Base-by-base conservation (phyloP, 2,797 vertebrate genomes). In the Phylloscopus collybita region DNA sequence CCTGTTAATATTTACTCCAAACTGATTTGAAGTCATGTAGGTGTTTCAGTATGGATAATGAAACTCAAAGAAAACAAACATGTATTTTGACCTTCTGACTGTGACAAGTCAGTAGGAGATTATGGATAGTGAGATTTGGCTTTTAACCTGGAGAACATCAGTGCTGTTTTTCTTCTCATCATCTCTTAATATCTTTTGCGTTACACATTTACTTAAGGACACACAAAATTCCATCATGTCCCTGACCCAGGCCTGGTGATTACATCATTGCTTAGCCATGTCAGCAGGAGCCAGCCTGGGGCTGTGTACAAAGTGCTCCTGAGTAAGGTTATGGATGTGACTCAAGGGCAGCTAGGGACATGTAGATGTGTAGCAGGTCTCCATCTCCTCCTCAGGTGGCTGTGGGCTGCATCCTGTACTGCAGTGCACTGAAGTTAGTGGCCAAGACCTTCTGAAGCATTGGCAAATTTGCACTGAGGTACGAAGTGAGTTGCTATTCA, bases 1-100 rank as follows among this genome's bases (percentile, higher is more conserved):
- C 6, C 40, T 85, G 34, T 61, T 94, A 80, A 57, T 90, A 66
- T 93, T 90, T 87, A 60, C 47, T 72, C 54, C 11, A 18, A 88
- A 13, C 14, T 80, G 51, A 90, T 91, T 56, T 72, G 54, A 91
- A 88, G 56, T 81, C 26, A 17, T 72, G 50, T 17, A 73, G 51
- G 6, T 86, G 16, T 88, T 92, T 90, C 56, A 34, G 57, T 76
- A 73, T 25, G 49, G 49, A 69, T 50, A 84, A 90, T 26, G n/a
- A 70, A 86, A 90, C 71, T 34, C 21, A 64, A 66, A 80, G 75
- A 80, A 91, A 81, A 57, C 22, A 11, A 81, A 60, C 14, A 5
- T 5, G 7, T 61, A 80, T 91, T 85, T 89, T 94, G 76, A 92
- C 60, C 56, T 73, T 76, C 70, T 66, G 42, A 60, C 38, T 79